Evolutionary conservation across 2,797 vertebrate species (phyloP), one percentile per base, ranked within the genome.

Genomic region (Clangula hyemalis): DNA sequence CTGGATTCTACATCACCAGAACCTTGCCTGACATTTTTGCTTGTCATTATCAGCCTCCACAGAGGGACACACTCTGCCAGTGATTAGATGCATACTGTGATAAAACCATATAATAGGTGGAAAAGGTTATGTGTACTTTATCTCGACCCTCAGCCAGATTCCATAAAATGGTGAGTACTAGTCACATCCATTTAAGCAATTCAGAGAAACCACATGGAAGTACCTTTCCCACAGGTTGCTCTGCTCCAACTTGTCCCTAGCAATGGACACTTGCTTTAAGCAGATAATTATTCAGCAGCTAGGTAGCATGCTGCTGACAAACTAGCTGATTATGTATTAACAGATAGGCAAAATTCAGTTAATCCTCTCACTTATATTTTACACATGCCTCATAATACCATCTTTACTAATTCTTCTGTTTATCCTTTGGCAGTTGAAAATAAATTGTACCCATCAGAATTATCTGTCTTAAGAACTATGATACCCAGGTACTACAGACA

Each of bases 11-110:
- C 18, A 38, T 38, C 34, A 51, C 22, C 62, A 39, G 60, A 72
- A 28, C 21, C 10, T 56, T 85, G 28, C 22, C 36, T 0, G 0
- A 30, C 65, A 27, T 34, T 81, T 25, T 18, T 24, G 11, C 20
- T 72, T 43, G 5, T 18, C 66, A 34, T 38, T 53, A 84, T 25
- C 39, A 54, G 9, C 15, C 25, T 86, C 11, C 36, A 64, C 16
- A 64, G 49, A 68, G 13, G 43, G 21, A 10, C 5, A 5, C 7
- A 28, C 58, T 82, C 56, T 89, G 28, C 3, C 6, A 1, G 11
- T 62, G 13, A 73, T 32, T 58, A 43, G 47, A 90, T 88, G 25
- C 2, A 1, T 58, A 38, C 28, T 70, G 11, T 72, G 34, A 58
- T 51, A 73, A 21, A 90, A 22, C 11, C 7, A 0, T 19, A 43